Conservation (phyloP, 2,797 vertebrate species). For the Scolopax bukidnonensis region DNA sequence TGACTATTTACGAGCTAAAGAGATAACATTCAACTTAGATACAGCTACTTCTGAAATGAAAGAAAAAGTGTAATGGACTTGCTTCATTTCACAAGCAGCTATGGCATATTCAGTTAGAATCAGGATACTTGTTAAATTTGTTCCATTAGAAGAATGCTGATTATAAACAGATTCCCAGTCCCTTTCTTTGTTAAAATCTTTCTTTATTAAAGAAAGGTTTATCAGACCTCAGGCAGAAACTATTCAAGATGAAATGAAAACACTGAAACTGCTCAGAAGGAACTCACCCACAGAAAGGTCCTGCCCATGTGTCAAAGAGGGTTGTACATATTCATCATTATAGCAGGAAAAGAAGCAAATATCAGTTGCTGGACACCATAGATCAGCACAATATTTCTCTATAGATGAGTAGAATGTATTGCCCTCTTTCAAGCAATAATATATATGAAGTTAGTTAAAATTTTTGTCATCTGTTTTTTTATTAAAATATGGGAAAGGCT, state of each 20-base stretch:
- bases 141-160: background rate
- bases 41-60: background rate
- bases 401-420: background rate
- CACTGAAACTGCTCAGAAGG: background rate
- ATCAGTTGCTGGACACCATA: background rate
- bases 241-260: background rate
- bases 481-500: background rate
- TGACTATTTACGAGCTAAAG: background rate
- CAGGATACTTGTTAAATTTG: background rate
- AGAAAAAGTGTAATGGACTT: background rate
- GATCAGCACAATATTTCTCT: background rate
- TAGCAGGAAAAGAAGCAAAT: background rate
- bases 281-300: background rate
- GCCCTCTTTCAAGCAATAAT: background rate
- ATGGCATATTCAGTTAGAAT: accelerated
- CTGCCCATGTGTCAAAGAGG: background rate
- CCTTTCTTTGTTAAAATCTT: background rate
- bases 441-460: background rate
- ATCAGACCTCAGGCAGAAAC: background rate
- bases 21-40: background rate
- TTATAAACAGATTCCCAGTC: background rate
- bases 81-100: background rate
- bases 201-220: background rate
- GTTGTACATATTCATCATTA: background rate
- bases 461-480: background rate